These are phyloP conservation scores for Thalpophila matura DNA, from an alignment of 2,888 invertebrate genomes.

Conservation along the genomic window DNA sequence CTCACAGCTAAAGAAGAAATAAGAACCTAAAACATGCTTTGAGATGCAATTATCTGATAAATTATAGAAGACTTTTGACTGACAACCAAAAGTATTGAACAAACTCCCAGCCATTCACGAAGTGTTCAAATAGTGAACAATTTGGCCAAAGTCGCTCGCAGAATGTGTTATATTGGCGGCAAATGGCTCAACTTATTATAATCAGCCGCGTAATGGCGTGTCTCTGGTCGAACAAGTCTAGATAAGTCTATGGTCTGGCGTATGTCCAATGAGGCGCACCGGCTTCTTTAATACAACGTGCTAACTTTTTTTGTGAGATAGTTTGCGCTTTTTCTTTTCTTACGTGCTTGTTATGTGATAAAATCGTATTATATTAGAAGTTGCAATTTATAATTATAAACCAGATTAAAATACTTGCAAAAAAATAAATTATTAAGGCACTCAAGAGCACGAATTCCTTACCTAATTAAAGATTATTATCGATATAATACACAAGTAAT, in stretches of 20 bases:
- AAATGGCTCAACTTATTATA: constrained; percentile 59
- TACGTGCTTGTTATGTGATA: constrained; percentile 20
- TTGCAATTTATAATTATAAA: constrained; percentile 1
- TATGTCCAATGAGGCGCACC: constrained; percentile 56
- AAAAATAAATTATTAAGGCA: not conserved
- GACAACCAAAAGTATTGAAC: constrained; percentile 17
- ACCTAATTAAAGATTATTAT: no score
- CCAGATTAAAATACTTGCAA: not conserved
- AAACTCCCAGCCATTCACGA: constrained; percentile 5
- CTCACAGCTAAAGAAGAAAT: no score
- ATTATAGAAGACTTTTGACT: constrained; percentile 19
- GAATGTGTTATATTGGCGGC: constrained; percentile 52
- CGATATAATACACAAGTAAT: no score
- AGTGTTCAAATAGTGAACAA: constrained; percentile 45
- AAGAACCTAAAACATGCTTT: constrained; percentile 17
- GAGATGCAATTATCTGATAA: constrained; percentile 21
- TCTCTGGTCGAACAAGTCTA: constrained; percentile 55
- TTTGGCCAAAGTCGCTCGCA: constrained; percentile 42
- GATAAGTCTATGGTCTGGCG: constrained; percentile 58
- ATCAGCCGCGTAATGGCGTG: constrained; percentile 55
- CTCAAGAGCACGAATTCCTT: no score
- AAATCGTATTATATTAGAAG: constrained; percentile 15
- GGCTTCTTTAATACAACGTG: constrained; percentile 46
- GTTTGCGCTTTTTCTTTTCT: constrained; percentile 35
- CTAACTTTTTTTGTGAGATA: constrained; percentile 38